These are phyloP conservation scores for Falco rusticolus DNA, from an alignment of 2,797 vertebrate genomes.

Conservation along the genomic window DNA sequence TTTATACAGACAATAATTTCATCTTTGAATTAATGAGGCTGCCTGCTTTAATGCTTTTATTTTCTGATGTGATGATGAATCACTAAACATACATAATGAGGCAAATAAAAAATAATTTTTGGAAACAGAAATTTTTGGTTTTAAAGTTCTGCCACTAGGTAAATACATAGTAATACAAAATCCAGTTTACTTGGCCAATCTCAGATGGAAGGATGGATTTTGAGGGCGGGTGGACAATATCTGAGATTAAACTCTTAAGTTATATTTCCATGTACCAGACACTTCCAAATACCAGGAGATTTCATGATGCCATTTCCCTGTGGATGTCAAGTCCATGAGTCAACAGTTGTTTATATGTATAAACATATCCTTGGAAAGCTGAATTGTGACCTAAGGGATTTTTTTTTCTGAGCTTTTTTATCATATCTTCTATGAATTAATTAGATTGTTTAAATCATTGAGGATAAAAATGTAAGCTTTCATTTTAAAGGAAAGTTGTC, in stretches of 20 bases:
- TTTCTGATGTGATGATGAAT: neutral
- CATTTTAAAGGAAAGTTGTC: neutral
- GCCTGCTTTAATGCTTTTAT: neutral
- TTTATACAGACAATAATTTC: neutral
- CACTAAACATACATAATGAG: neutral
- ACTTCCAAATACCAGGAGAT: neutral
- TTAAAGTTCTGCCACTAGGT: neutral
- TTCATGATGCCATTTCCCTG: neutral
- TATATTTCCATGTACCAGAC: neutral
- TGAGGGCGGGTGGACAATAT: neutral
- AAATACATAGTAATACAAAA: neutral
- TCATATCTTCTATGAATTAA: neutral
- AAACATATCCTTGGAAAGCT: neutral
- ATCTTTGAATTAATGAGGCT: neutral
- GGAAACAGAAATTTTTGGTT: neutral
- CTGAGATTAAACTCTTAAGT: neutral
- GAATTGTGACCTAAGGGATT: neutral
- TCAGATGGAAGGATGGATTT: neutral
- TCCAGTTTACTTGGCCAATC: neutral
- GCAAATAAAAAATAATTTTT: neutral
- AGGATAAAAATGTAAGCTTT: neutral
- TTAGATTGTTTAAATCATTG: neutral
- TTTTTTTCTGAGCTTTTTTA: neutral
- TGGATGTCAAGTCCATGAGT: neutral
- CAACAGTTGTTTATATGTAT: neutral